These are phyloP conservation scores for Drosophila koepferae DNA, from an alignment of 2,888 invertebrate species.

Conservation along the genomic window DNA sequence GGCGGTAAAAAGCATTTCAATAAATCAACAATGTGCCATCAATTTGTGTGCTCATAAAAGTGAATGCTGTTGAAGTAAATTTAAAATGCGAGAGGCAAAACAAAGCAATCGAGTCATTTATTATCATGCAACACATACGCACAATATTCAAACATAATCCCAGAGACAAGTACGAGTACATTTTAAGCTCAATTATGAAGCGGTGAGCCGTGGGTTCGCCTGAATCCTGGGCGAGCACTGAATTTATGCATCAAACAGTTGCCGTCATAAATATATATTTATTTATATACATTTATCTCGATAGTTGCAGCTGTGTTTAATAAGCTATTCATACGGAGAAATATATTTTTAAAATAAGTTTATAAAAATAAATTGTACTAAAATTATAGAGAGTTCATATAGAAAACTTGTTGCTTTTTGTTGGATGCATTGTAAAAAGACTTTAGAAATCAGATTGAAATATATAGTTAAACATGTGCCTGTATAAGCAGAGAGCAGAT, in stretches of 20 bases:
- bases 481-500: no score
- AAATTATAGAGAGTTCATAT: not conserved
- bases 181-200: constrained; percentile 66
- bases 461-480: no score
- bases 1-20: constrained; percentile 49
- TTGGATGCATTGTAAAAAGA: not conserved
- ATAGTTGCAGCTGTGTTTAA: constrained; percentile 2
- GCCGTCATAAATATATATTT: constrained; percentile 21
- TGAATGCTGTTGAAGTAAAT: constrained; percentile 20
- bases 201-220: not conserved
- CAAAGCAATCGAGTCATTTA: constrained; percentile 31
- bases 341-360: not conserved
- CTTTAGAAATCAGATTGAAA: not conserved
- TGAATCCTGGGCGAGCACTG: not conserved
- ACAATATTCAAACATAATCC: constrained; percentile 63
- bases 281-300: not conserved
- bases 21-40: constrained; percentile 40
- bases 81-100: constrained; percentile 23
- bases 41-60: constrained; percentile 24
- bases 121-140: constrained; percentile 45
- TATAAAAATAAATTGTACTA: not conserved
- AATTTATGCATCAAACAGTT: constrained; percentile 33
- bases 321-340: not conserved
- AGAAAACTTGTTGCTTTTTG: not conserved
- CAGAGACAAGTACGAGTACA: constrained; percentile 53